Percentiles rank a stretch among this genome's conserved stretches.
Evolutionary conservation across 35 echinoderm and acorn worm genomes (phyloP).

Genomic region (Patiria miniata): DNA sequence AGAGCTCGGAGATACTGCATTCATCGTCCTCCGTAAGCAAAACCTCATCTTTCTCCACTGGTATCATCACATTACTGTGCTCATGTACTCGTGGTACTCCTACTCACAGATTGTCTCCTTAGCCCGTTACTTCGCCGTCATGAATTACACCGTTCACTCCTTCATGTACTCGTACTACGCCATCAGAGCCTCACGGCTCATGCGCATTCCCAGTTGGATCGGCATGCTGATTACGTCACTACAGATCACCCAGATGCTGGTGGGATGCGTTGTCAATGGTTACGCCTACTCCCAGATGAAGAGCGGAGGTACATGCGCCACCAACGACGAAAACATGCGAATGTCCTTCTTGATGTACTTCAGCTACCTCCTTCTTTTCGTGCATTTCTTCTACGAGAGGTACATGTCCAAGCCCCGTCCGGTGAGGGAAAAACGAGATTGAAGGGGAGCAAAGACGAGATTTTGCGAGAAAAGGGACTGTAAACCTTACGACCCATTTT

Average conservation of each 20-base stretch:
- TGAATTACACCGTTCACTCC: slow-evolving; percentile 87
- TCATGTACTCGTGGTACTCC: slow-evolving; percentile 89
- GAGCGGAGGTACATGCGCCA: slow-evolving; percentile 62
- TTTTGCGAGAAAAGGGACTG: slow-evolving; percentile 2
- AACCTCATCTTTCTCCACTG: slow-evolving; percentile 87
- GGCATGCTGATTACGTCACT: slow-evolving; percentile 71
- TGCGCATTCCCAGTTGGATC: slow-evolving; percentile 73
- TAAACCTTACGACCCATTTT: background rate
- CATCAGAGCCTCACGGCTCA: slow-evolving; percentile 60
- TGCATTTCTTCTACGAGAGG: slow-evolving; percentile 74
- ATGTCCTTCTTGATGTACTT: slow-evolving; percentile 80
- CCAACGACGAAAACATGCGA: slow-evolving; percentile 30
- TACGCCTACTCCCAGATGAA: slow-evolving; percentile 60
- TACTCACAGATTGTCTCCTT: slow-evolving; percentile 70
- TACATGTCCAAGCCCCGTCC: slow-evolving; percentile 49
- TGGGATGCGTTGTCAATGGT: slow-evolving; percentile 75
- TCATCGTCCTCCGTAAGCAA: slow-evolving; percentile 89
- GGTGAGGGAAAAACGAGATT: background rate
- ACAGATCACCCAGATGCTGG: slow-evolving; percentile 77
- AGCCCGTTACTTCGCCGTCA: slow-evolving; percentile 76
- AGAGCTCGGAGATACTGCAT: slow-evolving; percentile 78
- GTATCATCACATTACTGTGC: slow-evolving; percentile 92
- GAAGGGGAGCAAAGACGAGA: background rate
- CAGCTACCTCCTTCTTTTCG: slow-evolving; percentile 71
- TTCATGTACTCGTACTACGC: slow-evolving; percentile 92